These are phyloP conservation scores for Cottoperca gobio DNA, from an alignment of 2,797 vertebrate genomes.

Conservation along the genomic window DNA sequence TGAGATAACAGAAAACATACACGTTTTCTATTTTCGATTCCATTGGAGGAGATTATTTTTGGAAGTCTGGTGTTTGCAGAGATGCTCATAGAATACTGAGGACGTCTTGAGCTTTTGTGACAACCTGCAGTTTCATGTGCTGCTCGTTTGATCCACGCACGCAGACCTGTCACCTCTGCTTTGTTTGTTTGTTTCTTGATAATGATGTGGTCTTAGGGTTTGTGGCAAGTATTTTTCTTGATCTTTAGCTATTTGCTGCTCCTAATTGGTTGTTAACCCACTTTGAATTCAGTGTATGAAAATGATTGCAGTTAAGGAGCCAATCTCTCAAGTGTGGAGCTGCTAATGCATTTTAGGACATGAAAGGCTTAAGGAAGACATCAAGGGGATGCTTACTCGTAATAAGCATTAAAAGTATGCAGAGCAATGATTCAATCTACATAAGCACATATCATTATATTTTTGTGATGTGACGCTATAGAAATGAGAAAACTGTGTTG, in stretches of 20 bases:
- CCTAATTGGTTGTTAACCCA: constrained; percentile 57
- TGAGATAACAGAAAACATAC: constrained; percentile 15
- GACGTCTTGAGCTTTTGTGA: constrained; percentile 4
- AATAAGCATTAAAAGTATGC: constrained; percentile 23
- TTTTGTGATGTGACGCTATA: constrained; percentile 13
- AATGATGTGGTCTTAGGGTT: constrained; percentile 12
- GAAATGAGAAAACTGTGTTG: neutral
- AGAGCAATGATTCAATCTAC: constrained; percentile 14
- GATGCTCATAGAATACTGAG: constrained; percentile 46
- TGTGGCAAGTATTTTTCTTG: constrained; percentile 15
- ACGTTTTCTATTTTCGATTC: constrained; percentile 48
- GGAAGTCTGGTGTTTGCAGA: constrained; percentile 34
- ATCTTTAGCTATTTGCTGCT: constrained; percentile 38
- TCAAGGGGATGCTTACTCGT: constrained; percentile 23
- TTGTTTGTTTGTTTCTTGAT: constrained; percentile 23
- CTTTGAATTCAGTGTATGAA: constrained; percentile 45
- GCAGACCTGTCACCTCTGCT: constrained; percentile 49
- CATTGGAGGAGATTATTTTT: constrained; percentile 60
- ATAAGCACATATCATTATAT: neutral
- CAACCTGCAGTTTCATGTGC: constrained; percentile 33
- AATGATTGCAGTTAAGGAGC: constrained; percentile 47
- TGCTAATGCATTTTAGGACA: constrained; percentile 39
- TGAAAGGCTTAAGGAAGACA: constrained; percentile 37
- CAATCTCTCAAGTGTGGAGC: constrained; percentile 41
- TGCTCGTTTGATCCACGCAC: constrained; percentile 30